phyloP scores from a whole-genome alignment of 2,888 invertebrate species.

The Suillia variegata region DNA sequence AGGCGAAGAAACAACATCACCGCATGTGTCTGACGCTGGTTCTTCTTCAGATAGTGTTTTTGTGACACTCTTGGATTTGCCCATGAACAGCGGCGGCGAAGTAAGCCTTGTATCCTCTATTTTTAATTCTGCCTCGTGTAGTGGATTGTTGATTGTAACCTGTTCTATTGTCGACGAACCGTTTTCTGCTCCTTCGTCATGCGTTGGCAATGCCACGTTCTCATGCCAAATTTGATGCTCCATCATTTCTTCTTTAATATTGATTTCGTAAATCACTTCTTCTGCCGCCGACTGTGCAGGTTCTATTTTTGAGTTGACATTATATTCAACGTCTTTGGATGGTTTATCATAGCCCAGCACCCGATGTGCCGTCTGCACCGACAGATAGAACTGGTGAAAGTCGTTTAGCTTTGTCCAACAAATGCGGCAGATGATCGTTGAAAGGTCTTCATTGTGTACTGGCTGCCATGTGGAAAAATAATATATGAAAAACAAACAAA shows the following conservation, averaged over 20 bases:
- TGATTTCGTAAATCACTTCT: slow-evolving; percentile 8
- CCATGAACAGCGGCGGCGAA: too few relatives aligned
- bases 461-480: slow-evolving; percentile 43
- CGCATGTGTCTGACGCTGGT: background rate
- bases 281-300: background rate
- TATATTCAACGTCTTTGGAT: background rate
- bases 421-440: slow-evolving; percentile 51
- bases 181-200: too few relatives aligned
- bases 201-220: slow-evolving; percentile 7
- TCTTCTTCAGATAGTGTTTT: background rate
- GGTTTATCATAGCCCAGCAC: slow-evolving; percentile 35
- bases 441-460: slow-evolving; percentile 44
- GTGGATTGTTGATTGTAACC: slow-evolving; percentile 40
- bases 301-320: background rate
- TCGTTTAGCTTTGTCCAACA: slow-evolving; percentile 56
- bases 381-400: slow-evolving; percentile 55
- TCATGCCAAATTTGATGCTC: slow-evolving; percentile 23
- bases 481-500: too few relatives aligned
- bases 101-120: too few relatives aligned
- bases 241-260: slow-evolving; percentile 31
- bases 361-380: slow-evolving; percentile 52
- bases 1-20: slow-evolving; percentile 36
- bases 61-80: too few relatives aligned
- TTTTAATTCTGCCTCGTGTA: slow-evolving; percentile 42
- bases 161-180: background rate